A percentile compares a stretch with the other conserved stretches of the same genome.
These are phyloP conservation scores for Meteorus cinctellus DNA, from an alignment of 2,888 invertebrate species.

Conservation along the genomic window DNA sequence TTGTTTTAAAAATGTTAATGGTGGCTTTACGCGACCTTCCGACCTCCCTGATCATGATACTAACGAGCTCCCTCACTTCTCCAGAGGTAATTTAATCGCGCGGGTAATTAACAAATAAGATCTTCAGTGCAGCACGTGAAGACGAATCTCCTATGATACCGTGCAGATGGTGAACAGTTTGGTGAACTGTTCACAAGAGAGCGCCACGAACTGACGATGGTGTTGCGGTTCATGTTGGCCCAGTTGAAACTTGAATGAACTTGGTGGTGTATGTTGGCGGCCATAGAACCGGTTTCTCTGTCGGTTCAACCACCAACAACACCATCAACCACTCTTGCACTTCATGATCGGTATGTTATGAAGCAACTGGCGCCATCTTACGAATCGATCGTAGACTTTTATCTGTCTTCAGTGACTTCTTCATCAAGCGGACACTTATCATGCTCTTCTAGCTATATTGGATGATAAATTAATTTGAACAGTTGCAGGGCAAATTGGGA, in stretches of 20 bases:
- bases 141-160: not conserved
- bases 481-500: no score
- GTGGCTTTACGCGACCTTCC: constrained; percentile 3
- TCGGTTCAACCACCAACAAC: not conserved
- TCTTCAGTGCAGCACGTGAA: not conserved
- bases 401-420: constrained; percentile 7
- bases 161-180: not conserved
- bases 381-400: not conserved
- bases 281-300: not conserved
- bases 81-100: constrained; percentile 20
- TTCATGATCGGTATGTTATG: not conserved
- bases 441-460: no score
- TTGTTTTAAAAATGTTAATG: constrained; percentile 24
- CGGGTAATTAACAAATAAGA: constrained; percentile 15
- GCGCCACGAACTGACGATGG: constrained; percentile 1
- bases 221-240: not conserved
- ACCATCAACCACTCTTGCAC: not conserved
- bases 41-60: constrained; percentile 9
- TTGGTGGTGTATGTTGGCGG: not conserved
- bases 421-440: not conserved
- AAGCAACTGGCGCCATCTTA: not conserved
- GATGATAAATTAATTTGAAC: no score
- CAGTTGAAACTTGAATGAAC: constrained; percentile 24
- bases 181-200: constrained; percentile 11
- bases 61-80: constrained; percentile 16